Base-by-base conservation (phyloP, 2,888 invertebrate species). In the Trachelus tabidus region DNA sequence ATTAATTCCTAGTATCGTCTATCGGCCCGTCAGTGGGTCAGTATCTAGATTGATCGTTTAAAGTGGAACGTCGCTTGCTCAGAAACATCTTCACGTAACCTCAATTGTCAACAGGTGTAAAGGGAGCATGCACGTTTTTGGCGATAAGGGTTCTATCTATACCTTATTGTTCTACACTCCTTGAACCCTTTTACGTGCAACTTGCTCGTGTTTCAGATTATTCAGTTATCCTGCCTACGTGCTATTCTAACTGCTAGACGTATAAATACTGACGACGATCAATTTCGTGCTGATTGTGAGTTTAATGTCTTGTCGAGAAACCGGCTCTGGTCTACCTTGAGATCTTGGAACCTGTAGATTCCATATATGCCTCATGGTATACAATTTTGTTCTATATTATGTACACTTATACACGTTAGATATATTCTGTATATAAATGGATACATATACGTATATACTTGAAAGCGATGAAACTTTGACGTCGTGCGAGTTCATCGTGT, bases 231-330 rank as follows among this genome's bases (percentile, higher is more conserved):
- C 69, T 34, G 73, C 68, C 68, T 80, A 80, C 78, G 80, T 77
- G 78, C 69, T 77, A 75, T 69, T 73, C 76, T 79, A 81, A 81
- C 79, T 81, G 76, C 76, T 71, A 79, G 77, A 77, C 81, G 34
- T 78, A 79, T 81, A 79, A 81, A 79, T 77, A 81, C 35, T 34
- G 40, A n/a, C 74, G 76, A 40, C 71, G 74, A 33, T 79, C 76
- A 69, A 79, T 77, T 79, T 56, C 23, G 23, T 23, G 9, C 56
- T 76, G 77, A 76, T 69, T 76, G 76, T 33, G 75, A 81, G 78
- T 80, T 81, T 81, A 82, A 81, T 80, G 80, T 75, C 76, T 77
- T 33, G 77, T 69, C 78, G 75, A 33, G 73, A 78, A 79, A 80
- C 79, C 75, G 78, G 73, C 37, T 77, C 68, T 71, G 68, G 79